Conservation (phyloP, 2,888 invertebrate species). For the Mythimna impura region DNA sequence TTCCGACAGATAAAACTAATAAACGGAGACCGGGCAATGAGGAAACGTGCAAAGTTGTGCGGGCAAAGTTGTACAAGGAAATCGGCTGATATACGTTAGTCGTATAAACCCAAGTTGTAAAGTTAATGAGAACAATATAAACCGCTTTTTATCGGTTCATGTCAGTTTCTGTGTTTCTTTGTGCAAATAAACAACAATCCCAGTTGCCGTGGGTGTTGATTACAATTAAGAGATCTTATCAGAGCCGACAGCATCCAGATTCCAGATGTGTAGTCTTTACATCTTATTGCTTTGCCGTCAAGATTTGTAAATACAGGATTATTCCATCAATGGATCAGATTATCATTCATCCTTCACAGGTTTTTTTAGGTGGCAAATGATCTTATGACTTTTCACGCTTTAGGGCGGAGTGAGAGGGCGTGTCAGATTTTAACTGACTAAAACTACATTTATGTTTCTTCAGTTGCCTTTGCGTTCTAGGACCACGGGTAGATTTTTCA, state of each 20-base stretch:
- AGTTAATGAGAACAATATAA: slow-evolving; percentile 39
- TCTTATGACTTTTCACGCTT: too few relatives aligned
- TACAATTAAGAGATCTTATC: slow-evolving; percentile 29
- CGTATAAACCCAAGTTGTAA: slow-evolving; percentile 47
- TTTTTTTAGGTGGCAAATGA: too few relatives aligned
- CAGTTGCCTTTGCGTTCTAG: too few relatives aligned
- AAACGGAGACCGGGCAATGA: slow-evolving; percentile 38
- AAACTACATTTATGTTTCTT: too few relatives aligned
- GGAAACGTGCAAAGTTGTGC: too few relatives aligned
- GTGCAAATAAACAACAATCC: slow-evolving; percentile 12
- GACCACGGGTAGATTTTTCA: too few relatives aligned
- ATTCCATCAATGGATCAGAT: not conserved
- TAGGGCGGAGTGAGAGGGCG: too few relatives aligned
- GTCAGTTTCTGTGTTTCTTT: slow-evolving; percentile 9
- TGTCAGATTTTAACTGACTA: too few relatives aligned
- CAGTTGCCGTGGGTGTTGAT: slow-evolving; percentile 19
- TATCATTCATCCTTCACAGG: not conserved
- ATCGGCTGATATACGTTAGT: slow-evolving; percentile 38
- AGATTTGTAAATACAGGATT: not conserved
- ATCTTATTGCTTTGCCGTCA: not conserved
- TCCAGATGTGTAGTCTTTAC: slow-evolving; percentile 4
- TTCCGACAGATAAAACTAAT: slow-evolving; percentile 54
- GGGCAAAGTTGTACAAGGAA: slow-evolving; percentile 52
- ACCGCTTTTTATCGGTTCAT: slow-evolving; percentile 31
- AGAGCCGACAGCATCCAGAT: slow-evolving; percentile 5